Evolutionary conservation across 1,140 invertebrate genomes (phyloP), one percentile per base, ranked within the genome.

Genomic region (Trichomalopsis sarcophagae): DNA sequence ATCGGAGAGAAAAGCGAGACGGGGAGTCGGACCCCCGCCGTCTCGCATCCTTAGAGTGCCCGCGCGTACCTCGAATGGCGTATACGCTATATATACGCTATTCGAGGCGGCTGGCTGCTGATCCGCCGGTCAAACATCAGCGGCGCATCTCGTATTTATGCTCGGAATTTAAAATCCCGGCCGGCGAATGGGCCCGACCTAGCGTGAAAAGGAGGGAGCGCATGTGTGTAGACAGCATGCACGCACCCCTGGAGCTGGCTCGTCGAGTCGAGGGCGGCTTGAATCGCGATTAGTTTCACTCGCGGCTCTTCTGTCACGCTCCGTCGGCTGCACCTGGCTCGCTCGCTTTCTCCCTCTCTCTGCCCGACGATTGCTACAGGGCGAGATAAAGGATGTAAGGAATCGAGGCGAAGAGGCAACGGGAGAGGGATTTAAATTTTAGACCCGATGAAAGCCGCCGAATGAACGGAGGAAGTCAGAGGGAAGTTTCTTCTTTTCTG

Each of bases 271-370:
- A 86, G 68, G 74, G 69, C 36, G 73, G 74, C 80, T 82, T 84
- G 82, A 87, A 87, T 89, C 78, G 84, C 82, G 88, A 89, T 88
- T 89, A 89, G 87, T 88, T 87, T 86, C 87, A 86, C 84, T 88
- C 86, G 79, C 83, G 71, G 83, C 82, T 84, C 78, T 83, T 87
- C 83, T 79, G 86, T 74, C 81, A 88, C 84, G 88, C 88, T 87
- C 74, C 79, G 86, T 84, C 87, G 85, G 81, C 69, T 86, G 84
- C 87, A 89, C 88, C 88, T 89, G 88, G 85, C 76, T 69, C 55
- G 50, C 82, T n/a, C 74, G 7, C 74, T 7, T 4, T n/a, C 74
- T 75, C 30, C 21, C 33, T 40, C 33, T 75, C 17, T 21, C 55
- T 62, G 6, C 14, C 21, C 9, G 21, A 27, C 27, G 27, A 27